Conservation (phyloP, 2,888 invertebrate genomes). For the Drosophila buzzatii region DNA sequence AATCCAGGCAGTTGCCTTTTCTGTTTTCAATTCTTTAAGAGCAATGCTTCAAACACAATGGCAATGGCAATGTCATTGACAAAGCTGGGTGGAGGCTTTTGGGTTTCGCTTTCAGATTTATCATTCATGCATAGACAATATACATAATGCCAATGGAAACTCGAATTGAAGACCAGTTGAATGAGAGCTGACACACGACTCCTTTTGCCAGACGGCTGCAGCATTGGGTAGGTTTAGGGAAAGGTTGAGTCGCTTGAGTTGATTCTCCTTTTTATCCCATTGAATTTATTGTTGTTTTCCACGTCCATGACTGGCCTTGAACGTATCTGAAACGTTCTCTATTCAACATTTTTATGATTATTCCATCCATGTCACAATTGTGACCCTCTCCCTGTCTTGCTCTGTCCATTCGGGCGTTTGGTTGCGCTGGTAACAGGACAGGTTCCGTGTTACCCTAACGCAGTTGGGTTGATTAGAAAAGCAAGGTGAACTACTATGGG, state of each 20-base stretch:
- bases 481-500: not conserved
- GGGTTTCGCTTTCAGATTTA: constrained; percentile 14
- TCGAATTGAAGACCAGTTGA: constrained; percentile 42
- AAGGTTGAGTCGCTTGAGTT: not conserved
- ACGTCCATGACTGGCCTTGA: constrained; percentile 32
- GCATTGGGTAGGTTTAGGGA: not conserved
- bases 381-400: not conserved
- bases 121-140: constrained; percentile 62
- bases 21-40: constrained; percentile 13
- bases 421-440: constrained; percentile 65
- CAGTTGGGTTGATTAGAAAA: not conserved
- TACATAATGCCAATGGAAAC: constrained; percentile 42
- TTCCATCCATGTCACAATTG: constrained; percentile 35
- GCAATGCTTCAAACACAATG: constrained; percentile 39
- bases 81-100: not conserved
- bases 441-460: constrained; percentile 49
- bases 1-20: constrained; percentile 15
- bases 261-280: constrained; percentile 1
- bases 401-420: constrained; percentile 45
- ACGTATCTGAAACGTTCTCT: constrained; percentile 39
- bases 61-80: constrained; percentile 12
- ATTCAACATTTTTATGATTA: constrained; percentile 68
- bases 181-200: constrained; percentile 29
- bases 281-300: constrained; percentile 26
- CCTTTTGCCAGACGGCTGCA: not conserved